Conservation (phyloP, 2,113 vertebrate species). For the Nettapus auritus region DNA sequence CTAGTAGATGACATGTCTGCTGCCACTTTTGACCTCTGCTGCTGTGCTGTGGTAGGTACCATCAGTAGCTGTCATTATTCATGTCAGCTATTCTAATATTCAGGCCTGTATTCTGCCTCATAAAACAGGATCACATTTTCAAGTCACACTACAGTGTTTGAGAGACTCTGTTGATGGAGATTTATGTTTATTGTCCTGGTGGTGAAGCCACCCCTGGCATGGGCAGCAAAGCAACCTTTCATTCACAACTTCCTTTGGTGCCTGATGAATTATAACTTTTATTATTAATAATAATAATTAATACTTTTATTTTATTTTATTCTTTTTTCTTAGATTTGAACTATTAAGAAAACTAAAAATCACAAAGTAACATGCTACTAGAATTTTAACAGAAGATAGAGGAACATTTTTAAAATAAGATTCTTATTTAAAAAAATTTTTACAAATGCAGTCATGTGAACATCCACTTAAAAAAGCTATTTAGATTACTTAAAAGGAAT, state of each 20-base stretch:
- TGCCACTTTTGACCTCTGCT: neutral
- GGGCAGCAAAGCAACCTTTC: neutral
- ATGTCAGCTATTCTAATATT: neutral
- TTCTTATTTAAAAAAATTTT: neutral
- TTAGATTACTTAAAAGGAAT: neutral
- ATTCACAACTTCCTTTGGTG: neutral
- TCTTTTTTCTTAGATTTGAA: neutral
- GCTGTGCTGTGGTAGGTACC: neutral
- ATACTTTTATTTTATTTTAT: neutral
- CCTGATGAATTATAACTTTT: neutral
- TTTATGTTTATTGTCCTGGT: neutral
- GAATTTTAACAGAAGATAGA: neutral
- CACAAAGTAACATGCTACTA: neutral
- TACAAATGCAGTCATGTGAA: neutral
- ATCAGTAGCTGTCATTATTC: neutral
- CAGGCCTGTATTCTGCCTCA: neutral
- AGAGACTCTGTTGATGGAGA: neutral
- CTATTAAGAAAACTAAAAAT: neutral
- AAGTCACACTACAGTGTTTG: neutral
- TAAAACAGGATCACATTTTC: neutral
- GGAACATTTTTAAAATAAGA: neutral
- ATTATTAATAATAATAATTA: too few relatives aligned
- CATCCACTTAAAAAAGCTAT: neutral
- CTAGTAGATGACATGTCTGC: neutral
- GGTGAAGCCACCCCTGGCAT: neutral